phyloP scores from a whole-genome alignment of 2,888 invertebrate genomes.

The Diabrotica balteata region DNA sequence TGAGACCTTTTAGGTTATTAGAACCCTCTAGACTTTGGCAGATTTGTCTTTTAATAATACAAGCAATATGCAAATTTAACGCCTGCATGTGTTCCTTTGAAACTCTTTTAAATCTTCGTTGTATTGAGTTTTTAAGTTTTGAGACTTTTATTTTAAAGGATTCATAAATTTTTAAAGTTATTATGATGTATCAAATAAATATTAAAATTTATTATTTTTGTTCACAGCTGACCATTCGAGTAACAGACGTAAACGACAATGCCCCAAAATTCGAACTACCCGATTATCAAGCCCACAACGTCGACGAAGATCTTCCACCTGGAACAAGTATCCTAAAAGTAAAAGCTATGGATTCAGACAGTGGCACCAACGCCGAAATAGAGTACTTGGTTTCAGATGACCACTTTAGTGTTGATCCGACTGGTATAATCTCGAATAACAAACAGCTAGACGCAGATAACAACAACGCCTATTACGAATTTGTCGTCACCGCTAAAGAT shows the following conservation, averaged over 20 bases:
- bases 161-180: no score
- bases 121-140: no score
- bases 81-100: no score
- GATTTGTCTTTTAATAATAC: no score
- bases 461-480: conserved; percentile 95
- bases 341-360: conserved; percentile 94
- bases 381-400: conserved; percentile 91
- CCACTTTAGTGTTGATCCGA: conserved; percentile 92
- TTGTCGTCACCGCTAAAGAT: conserved; percentile 92
- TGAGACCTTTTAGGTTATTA: no score
- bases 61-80: no score
- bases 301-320: conserved; percentile 91
- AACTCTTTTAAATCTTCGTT: no score
- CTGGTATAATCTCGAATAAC: conserved; percentile 91
- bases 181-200: no score
- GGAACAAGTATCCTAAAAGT: conserved; percentile 94
- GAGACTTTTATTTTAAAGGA: no score
- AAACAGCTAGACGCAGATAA: conserved; percentile 95
- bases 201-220: no score
- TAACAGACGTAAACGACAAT: conserved; percentile 97
- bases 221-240: conserved; percentile 84
- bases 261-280: conserved; percentile 95
- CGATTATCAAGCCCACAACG: conserved; percentile 95
- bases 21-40: no score
- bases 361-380: conserved; percentile 93